phyloP scores from a whole-genome alignment of 92 coral and sea anemone genomes.

The Parazoanthus darwini region DNA sequence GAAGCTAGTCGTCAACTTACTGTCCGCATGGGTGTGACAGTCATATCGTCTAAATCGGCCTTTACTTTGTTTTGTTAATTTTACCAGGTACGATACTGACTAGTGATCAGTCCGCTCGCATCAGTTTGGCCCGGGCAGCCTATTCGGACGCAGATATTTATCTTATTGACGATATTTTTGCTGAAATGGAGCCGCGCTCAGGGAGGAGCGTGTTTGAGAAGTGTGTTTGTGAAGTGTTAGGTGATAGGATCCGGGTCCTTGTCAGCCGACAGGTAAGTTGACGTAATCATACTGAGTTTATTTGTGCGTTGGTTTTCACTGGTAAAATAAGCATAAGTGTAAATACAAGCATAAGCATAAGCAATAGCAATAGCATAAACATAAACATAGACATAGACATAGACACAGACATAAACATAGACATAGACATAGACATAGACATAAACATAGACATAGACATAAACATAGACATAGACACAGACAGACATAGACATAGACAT shows the following conservation, averaged over 20 bases:
- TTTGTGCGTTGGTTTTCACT: no score
- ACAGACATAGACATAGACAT: no score
- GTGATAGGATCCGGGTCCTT: conserved; percentile 70
- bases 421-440: no score
- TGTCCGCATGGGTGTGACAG: background rate
- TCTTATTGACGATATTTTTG: conserved; percentile 77
- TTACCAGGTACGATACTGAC: conserved; percentile 54
- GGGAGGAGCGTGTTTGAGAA: conserved; percentile 82
- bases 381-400: no score
- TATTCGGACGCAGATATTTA: conserved; percentile 85
- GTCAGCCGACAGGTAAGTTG: conserved; percentile 66
- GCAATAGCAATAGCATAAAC: no score
- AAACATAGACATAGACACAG: no score
- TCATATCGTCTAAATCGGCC: background rate
- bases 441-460: no score
- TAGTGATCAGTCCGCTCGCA: conserved; percentile 77
- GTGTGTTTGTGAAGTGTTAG: conserved; percentile 78
- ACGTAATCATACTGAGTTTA: no score
- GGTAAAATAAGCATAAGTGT: no score
- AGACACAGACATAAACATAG: no score
- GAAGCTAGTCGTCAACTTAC: background rate
- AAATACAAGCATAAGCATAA: no score
- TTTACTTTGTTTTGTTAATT: background rate
- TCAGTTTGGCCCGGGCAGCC: conserved; percentile 82
- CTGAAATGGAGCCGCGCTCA: conserved; percentile 63